Evolutionary conservation across 1,140 invertebrate species (phyloP), one percentile per base, ranked within the genome.

Genomic region (Teleopsis dalmanni): DNA sequence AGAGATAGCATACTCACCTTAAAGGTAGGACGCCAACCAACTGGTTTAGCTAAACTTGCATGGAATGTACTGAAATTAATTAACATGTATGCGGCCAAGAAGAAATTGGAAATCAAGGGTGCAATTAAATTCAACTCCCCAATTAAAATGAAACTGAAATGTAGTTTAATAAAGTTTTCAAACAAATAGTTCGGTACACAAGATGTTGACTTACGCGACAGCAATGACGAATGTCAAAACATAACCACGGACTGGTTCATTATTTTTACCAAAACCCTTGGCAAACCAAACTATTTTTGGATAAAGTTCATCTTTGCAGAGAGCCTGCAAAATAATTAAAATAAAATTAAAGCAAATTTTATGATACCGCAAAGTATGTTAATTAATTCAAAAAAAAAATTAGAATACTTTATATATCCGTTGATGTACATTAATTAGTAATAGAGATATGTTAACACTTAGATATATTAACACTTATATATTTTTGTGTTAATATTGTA

Each of bases 51-150:
- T 50, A 79, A 65, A 38, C 90, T 91, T 19, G 93, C 94, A 75
- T 98, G 93, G 72, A 98, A 98, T 38, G 92, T 96, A 43, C 91
- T 91, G 70, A 95, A 98, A 75, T 98, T 98, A 52, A 98, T 93
- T 21, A 99, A 79, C 50, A 91, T 91, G 65, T 98, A 99, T 6
- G 94, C 91, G 54, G 94, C 94, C 58, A 99, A 75, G 74, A 98
- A 98, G 74, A 98, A 98, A 69, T 98, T 98, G 18, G 94, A 97
- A 53, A 99, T 98, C 43, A 98, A 75, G 5, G 94, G 93, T 25
- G 95, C 95, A 54, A 99, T 96, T 27, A 84, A 74, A 70, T 98
- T 94, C 26, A 98, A 71, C 61, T 94, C 85, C 57, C 87, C 87
- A 85, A 73, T 55, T 75, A 81, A 60, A 40, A 68, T 74, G 53